Base-by-base conservation (phyloP, 2,797 vertebrate species). In the Danio jaintianensis region DNA sequence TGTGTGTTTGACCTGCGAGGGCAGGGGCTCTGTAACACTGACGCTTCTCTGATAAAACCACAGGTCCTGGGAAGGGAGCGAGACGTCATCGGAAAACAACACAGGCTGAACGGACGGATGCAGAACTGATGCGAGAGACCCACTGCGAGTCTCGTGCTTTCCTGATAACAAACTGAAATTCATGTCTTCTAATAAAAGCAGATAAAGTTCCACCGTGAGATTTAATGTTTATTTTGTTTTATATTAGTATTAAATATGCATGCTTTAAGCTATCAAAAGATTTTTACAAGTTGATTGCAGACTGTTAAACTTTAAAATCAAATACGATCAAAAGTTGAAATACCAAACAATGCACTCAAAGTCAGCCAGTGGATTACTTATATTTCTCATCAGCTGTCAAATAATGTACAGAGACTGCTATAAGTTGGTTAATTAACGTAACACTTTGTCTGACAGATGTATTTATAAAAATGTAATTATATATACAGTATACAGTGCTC, bases 21-120 rank as follows among this genome's bases (percentile, higher is more conserved):
- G 70, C 72, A 18, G 55, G 2, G 10, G 20, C 69, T 58, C 22
- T 18, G 18, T 38, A 63, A 63, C 66, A 63, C 85, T 82, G 78
- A 62, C 16, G 4, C 16, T 29, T 40, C 55, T 48, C 48, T 74
- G 82, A 86, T 85, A 86, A 85, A 83, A 72, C 38, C 45, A 0
- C 67, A 42, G 61, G 72, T 83, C 78, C 83, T 81, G 68, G n/a
- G 75, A 85, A 79, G 38, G 50, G 36, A 62, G 53, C 69, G 72
- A 56, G 18, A 64, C 62, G 64, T 70, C 36, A 86, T 84, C 85
- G 84, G 83, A 85, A 85, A 85, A 62, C 36, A 12, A 64, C 43
- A 36, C 56, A 64, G 55, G 68, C 61, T 16, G 22, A 80, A 75
- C 22, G 67, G 75, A 69, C 72, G 52, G 20, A 67, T 40, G 67